phyloP scores from a whole-genome alignment of 2,113 vertebrate genomes.

The Ceyx margarethae region DNA sequence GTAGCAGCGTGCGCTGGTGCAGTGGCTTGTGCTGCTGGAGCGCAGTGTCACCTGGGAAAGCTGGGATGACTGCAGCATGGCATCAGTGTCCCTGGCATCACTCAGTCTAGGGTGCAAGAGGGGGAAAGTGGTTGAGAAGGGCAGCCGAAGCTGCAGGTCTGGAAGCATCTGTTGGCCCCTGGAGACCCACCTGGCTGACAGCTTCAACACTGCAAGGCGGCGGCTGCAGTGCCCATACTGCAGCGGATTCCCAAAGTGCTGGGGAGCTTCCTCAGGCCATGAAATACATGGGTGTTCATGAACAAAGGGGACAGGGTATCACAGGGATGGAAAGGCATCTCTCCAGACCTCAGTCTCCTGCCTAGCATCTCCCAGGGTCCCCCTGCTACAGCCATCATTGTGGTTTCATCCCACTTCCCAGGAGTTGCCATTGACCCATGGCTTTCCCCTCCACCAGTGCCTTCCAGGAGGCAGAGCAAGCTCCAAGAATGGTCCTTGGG shows the following conservation, averaged over 20 bases:
- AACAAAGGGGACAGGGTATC: not conserved
- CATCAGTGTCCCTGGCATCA: accelerated
- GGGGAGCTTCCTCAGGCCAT: not conserved
- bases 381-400: not conserved
- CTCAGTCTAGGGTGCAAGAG: not conserved
- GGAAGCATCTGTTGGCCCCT: not conserved
- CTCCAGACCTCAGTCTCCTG: not conserved
- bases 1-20: not conserved
- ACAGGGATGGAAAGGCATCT: not conserved
- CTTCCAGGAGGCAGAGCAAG: not conserved
- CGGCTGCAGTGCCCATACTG: accelerated
- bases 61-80: not conserved
- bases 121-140: not conserved
- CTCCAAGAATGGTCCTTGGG: not conserved
- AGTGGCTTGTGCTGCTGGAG: not conserved
- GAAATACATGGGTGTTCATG: not conserved
- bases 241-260: not conserved
- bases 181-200: not conserved
- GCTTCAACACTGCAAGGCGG: not conserved
- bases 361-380: not conserved
- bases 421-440: not conserved
- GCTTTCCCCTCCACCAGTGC: not conserved
- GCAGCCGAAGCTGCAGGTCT: not conserved
- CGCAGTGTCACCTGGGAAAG: not conserved
- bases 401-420: not conserved